Base-by-base conservation (phyloP, 2,888 invertebrate species). In the Caenorhabditis zanzibari region DNA sequence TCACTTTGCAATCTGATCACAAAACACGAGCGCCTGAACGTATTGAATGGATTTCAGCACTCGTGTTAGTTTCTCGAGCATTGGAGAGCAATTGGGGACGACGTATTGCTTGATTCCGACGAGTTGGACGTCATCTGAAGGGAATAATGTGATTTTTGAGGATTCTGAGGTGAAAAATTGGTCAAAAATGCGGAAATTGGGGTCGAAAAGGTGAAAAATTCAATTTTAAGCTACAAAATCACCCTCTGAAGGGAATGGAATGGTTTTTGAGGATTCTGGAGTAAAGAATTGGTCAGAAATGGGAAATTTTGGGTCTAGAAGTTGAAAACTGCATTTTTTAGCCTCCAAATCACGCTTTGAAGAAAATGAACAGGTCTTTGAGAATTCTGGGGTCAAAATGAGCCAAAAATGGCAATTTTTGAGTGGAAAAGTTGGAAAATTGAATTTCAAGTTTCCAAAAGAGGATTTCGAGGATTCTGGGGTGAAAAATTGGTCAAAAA, bases 1-100 rank as follows among this genome's bases (percentile, higher is more conserved):
- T 90, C 92, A 95, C 95, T 94, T 94, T 4, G 95, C 95, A 93
- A 96, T 96, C 90, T 95, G 96, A 93, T 96, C 96, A 80, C 96
- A 95, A 93, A 98, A 99, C 63, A 98, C 94, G 9, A 99, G 93
- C 92, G 96, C 96, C 93, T 99, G 98, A 74, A 96, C 96, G 92
- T 96, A 98, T 22, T 95, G 94, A 71, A 96, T 94, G 79, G 94
- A 94, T 0, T 94, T 94, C 71, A 98, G 94, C 72, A 98, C 94
- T 14, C 91, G 84, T 0, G 92, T 72, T 22, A 94, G 89, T 28
- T 88, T 63, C n/a, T 85, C 77, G 12, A 61, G 41, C 32, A 79
- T 52, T 10, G 74, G 74, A 3, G 35, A 69, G 58, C 73, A 81
- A 5, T 81, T 81, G 9, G 73, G 44, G 12, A 88, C 77, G 28